Evolutionary conservation across 2,113 vertebrate genomes (phyloP).

Genomic region (Vulpes vulpes): DNA sequence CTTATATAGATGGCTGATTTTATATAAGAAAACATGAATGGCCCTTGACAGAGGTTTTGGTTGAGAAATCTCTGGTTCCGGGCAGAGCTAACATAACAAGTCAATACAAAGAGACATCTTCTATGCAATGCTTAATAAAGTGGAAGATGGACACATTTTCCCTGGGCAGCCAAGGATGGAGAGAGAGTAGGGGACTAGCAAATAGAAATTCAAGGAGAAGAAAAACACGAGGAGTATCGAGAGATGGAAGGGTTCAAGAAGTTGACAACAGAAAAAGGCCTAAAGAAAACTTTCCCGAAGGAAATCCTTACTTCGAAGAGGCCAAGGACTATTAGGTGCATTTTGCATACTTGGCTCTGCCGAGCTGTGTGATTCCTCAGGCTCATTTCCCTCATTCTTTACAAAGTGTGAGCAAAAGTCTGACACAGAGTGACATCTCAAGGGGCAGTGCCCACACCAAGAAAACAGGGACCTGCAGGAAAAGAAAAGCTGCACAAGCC

Average conservation of each 20-base stretch:
- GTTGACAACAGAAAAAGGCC: neutral
- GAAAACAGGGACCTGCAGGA: neutral
- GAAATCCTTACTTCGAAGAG: neutral
- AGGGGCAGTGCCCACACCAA: neutral
- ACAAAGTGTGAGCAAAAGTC: neutral
- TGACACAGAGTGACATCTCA: neutral
- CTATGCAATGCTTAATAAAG: neutral
- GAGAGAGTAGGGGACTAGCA: no score
- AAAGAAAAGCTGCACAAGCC: neutral
- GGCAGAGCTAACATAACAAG: neutral
- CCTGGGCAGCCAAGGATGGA: neutral
- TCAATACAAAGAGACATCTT: neutral
- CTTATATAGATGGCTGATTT: neutral
- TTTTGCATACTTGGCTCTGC: neutral
- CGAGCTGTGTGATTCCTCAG: neutral
- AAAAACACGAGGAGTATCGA: neutral
- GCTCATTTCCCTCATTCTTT: neutral
- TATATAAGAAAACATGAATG: neutral
- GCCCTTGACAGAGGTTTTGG: neutral
- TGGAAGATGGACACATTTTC: neutral
- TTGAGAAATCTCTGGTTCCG: neutral
- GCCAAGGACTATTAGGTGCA: rapidly evolving
- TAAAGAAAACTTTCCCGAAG: no score
- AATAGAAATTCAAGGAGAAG: neutral
- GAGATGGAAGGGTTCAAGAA: neutral